Percentiles rank a stretch among this genome's conserved stretches.
phyloP scores from a whole-genome alignment of 2,888 invertebrate species.

The Melanchra persicariae region DNA sequence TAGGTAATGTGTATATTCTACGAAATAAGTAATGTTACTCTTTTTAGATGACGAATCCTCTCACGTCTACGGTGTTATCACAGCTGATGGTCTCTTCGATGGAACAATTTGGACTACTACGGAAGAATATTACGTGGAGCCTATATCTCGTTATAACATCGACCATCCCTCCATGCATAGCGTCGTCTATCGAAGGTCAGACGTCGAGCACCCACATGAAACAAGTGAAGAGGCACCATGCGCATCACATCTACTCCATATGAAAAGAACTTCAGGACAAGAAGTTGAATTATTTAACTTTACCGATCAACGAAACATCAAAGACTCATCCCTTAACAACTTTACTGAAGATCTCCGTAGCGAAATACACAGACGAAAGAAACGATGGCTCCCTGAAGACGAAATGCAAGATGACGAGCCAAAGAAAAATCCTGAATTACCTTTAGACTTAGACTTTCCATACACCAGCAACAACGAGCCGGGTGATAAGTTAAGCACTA shows the following conservation, averaged over 20 bases:
- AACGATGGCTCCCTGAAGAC: constrained; percentile 93
- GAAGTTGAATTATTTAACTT: constrained; percentile 85
- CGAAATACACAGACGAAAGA: constrained; percentile 86
- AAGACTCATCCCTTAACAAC: constrained; percentile 77
- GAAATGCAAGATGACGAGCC: constrained; percentile 91
- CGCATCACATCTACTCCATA: constrained; percentile 92
- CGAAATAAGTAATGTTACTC: not conserved
- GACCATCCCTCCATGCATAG: constrained; percentile 93
- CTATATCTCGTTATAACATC: constrained; percentile 92
- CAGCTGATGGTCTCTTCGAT: constrained; percentile 96
- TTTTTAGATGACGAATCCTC: constrained; percentile 95
- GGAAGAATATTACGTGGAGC: constrained; percentile 96
- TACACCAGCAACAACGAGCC: constrained; percentile 92
- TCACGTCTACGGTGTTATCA: constrained; percentile 96
- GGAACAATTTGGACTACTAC: constrained; percentile 95
- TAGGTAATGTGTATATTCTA: not conserved
- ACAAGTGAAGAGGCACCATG: constrained; percentile 84
- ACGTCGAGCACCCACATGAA: constrained; percentile 92
- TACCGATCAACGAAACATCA: constrained; percentile 77
- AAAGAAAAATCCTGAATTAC: constrained; percentile 92
- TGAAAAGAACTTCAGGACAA: constrained; percentile 82
- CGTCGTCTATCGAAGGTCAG: constrained; percentile 95
- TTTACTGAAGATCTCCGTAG: constrained; percentile 82
- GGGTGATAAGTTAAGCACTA: constrained; percentile 87
- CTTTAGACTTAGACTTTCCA: constrained; percentile 92